Percentiles rank a stretch among this genome's conserved stretches.
Conservation (phyloP, 2,888 invertebrate species). For the Syrista parreyssii region DNA sequence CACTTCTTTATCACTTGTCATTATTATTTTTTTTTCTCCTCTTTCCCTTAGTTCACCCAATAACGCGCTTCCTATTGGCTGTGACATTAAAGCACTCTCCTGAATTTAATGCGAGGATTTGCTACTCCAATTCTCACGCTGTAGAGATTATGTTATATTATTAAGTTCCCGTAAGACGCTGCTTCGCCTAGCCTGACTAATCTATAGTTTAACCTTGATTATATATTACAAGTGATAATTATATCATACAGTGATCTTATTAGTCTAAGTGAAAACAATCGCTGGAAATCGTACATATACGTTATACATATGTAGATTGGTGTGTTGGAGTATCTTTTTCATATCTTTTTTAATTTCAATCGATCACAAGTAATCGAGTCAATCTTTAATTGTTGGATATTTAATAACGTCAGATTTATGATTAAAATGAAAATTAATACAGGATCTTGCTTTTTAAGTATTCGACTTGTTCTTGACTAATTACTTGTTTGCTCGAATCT, state of each 20-base stretch:
- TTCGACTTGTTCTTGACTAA: background rate
- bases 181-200: background rate
- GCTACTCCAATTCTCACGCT: background rate
- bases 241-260: background rate
- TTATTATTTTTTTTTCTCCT: background rate
- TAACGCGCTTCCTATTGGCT: background rate
- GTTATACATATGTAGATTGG: background rate
- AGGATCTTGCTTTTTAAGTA: background rate
- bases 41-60: background rate
- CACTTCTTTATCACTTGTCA: background rate
- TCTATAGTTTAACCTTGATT: background rate
- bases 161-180: background rate
- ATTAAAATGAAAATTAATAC: background rate
- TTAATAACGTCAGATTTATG: background rate
- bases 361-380: background rate
- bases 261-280: too few relatives aligned
- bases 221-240: background rate
- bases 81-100: background rate
- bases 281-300: background rate
- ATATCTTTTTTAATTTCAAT: background rate
- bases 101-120: background rate
- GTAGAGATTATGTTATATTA: background rate
- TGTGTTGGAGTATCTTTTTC: background rate
- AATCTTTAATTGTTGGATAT: background rate
- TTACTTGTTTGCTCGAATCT: background rate